Evolutionary conservation across 2,113 vertebrate species (phyloP).

Genomic region (Silurus meridionalis): DNA sequence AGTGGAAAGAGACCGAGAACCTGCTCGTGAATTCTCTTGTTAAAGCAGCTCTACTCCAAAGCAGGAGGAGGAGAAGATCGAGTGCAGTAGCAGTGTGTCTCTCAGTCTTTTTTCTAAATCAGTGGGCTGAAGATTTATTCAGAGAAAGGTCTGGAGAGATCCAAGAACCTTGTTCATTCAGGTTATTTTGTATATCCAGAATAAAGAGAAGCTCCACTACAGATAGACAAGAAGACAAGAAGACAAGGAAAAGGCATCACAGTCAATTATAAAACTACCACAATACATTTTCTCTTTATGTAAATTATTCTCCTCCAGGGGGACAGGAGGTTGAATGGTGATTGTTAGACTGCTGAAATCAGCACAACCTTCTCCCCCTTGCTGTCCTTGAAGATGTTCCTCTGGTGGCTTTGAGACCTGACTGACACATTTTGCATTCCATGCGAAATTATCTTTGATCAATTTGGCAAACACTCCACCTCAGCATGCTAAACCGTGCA

Average conservation of each 20-base stretch:
- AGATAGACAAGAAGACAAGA: background rate
- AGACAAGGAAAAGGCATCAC: background rate
- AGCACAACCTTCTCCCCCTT: background rate
- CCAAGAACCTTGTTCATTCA: background rate
- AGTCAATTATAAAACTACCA: too few relatives aligned
- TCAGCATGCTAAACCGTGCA: background rate
- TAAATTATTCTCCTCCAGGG: background rate
- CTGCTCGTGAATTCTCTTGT: conserved; percentile 46
- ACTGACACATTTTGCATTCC: background rate
- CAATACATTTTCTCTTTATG: too few relatives aligned
- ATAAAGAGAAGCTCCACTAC: background rate
- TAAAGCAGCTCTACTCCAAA: conserved; percentile 32
- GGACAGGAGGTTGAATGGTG: background rate
- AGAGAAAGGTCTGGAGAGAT: background rate
- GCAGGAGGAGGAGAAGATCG: background rate
- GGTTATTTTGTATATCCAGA: background rate
- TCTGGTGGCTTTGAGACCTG: background rate
- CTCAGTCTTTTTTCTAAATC: background rate
- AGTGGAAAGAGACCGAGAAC: conserved; percentile 38
- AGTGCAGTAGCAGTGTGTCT: conserved; percentile 6
- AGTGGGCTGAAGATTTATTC: background rate
- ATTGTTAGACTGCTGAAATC: background rate
- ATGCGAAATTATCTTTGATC: background rate
- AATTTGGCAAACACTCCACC: background rate
- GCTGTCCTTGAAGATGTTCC: background rate